Evolutionary conservation across 2,113 vertebrate genomes (phyloP).

Genomic region (Poicephalus gulielmi): DNA sequence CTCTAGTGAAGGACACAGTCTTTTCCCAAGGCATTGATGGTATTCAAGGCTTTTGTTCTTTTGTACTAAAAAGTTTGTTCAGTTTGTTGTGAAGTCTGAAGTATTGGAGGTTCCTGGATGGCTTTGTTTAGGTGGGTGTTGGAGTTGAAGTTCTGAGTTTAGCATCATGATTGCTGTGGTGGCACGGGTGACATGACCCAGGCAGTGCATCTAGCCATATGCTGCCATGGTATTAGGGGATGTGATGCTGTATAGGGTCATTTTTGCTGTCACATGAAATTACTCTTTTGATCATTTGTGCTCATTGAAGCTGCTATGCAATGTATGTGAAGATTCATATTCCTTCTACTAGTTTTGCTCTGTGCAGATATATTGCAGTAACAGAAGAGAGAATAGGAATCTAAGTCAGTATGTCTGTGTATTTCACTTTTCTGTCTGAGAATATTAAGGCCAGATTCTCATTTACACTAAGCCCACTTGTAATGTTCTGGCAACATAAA

Average conservation of each 20-base stretch:
- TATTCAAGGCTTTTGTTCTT: not conserved
- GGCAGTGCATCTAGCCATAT: not conserved
- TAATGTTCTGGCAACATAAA: slow-evolving; percentile 34
- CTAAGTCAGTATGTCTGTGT: slow-evolving; percentile 20
- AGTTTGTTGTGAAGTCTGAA: not conserved
- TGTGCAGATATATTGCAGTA: not conserved
- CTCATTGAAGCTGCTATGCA: not conserved
- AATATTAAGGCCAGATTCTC: slow-evolving; percentile 47
- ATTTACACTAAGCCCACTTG: slow-evolving; percentile 34
- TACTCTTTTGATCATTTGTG: not conserved
- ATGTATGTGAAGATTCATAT: not conserved
- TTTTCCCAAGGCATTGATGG: not conserved
- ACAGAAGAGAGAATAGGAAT: not conserved
- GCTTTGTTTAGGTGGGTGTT: not conserved
- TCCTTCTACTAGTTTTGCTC: not conserved
- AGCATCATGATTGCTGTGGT: not conserved
- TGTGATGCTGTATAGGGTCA: not conserved
- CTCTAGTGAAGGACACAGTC: not conserved
- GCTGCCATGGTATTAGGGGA: not conserved
- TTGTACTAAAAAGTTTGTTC: not conserved
- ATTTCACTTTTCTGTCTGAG: slow-evolving; percentile 31
- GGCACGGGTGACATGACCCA: too few relatives aligned
- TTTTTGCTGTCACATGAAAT: not conserved
- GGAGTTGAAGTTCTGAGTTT: not conserved
- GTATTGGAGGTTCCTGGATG: not conserved